Evolutionary conservation across 2,113 vertebrate species (phyloP).

Genomic region (Elanoides forficatus): DNA sequence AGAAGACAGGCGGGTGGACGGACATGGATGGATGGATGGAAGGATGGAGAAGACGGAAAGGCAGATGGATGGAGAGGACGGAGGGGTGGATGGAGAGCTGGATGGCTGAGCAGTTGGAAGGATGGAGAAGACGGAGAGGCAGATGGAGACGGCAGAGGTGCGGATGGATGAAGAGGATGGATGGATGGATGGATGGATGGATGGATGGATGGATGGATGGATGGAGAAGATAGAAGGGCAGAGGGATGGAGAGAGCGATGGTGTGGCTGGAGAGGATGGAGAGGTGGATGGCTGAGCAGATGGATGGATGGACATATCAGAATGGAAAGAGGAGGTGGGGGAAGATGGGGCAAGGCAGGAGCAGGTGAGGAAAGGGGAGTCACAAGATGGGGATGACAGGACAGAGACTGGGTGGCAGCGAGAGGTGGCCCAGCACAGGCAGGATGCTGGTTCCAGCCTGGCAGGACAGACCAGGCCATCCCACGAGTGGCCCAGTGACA

Average conservation of each 20-base stretch:
- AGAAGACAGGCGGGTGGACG: too few relatives aligned
- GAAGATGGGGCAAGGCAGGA: not conserved
- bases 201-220: not conserved
- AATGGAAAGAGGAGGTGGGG: not conserved
- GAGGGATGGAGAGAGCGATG: too few relatives aligned
- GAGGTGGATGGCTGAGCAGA: not conserved
- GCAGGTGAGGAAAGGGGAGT: not conserved
- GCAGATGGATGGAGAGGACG: not conserved
- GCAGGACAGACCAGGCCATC: not conserved
- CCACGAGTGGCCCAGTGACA: fast-evolving
- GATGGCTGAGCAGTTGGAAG: not conserved
- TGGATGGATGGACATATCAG: too few relatives aligned
- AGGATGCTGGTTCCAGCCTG: not conserved
- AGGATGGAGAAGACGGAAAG: not conserved
- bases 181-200: not conserved
- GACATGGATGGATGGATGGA: not conserved
- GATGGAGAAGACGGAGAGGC: too few relatives aligned
- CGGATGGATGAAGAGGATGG: not conserved
- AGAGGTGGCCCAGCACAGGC: not conserved
- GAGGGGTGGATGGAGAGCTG: not conserved
- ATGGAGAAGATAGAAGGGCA: too few relatives aligned
- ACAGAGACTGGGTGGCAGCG: not conserved
- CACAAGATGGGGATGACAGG: too few relatives aligned
- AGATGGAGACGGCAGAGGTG: not conserved
- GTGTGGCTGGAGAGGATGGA: not conserved